Evolutionary conservation across 2,888 invertebrate species (phyloP).

Genomic region (Tetropium fuscum): DNA sequence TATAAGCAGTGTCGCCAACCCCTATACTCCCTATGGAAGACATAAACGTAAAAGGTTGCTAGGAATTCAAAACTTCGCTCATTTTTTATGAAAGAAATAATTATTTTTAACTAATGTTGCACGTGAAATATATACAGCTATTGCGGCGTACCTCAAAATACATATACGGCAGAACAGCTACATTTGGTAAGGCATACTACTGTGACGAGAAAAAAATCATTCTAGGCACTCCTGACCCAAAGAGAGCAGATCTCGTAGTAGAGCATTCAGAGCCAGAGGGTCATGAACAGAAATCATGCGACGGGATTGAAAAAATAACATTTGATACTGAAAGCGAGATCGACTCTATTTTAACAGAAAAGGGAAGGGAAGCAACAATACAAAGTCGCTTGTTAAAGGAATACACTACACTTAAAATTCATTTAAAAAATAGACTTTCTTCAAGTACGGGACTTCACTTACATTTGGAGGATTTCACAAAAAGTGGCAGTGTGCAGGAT

Average conservation of each 20-base stretch:
- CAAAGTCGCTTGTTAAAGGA: conserved; percentile 44
- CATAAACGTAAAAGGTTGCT: conserved; percentile 7
- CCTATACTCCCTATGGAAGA: too few relatives aligned
- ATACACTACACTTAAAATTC: conserved; percentile 31
- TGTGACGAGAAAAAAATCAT: conserved; percentile 9
- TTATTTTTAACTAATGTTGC: not conserved
- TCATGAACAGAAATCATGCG: conserved; percentile 18
- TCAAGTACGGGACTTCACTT: conserved; percentile 31
- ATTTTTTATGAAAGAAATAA: not conserved
- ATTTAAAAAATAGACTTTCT: conserved; percentile 23
- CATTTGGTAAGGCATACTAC: conserved; percentile 8
- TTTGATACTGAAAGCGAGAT: conserved; percentile 29
- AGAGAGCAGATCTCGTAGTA: not conserved
- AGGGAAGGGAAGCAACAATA: conserved; percentile 41
- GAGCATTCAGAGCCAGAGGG: conserved; percentile 4
- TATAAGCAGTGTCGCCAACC: too few relatives aligned
- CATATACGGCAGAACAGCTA: not conserved
- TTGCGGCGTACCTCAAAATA: not conserved
- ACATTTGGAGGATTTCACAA: conserved; percentile 26
- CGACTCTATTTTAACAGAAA: conserved; percentile 35
- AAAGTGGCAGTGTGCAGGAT: not conserved
- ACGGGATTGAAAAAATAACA: conserved; percentile 13
- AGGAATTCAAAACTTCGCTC: not conserved
- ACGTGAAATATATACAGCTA: not conserved
- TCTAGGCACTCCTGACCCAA: not conserved